These are phyloP conservation scores for Isotomurus palustris DNA, from an alignment of 2,888 invertebrate species.

Conservation along the genomic window DNA sequence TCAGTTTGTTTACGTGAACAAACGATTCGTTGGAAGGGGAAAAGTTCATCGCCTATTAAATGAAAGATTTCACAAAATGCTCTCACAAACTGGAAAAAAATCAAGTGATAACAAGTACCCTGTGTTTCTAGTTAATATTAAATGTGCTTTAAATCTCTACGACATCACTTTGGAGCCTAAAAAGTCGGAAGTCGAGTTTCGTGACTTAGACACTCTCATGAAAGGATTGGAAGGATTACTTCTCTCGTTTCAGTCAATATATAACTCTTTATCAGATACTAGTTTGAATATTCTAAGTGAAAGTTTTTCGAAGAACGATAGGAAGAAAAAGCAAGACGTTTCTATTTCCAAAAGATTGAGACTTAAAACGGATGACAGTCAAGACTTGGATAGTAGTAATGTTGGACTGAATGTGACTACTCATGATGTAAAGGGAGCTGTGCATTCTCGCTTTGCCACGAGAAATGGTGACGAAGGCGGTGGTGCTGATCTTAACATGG, in stretches of 20 bases:
- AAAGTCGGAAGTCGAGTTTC: slow-evolving; percentile 57
- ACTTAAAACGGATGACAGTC: background rate
- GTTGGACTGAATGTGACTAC: slow-evolving; percentile 9
- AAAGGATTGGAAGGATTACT: slow-evolving; percentile 51
- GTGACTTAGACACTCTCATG: slow-evolving; percentile 54
- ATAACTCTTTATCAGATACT: background rate
- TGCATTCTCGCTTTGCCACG: slow-evolving; percentile 30
- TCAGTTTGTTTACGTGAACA: slow-evolving; percentile 65
- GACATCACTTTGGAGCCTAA: slow-evolving; percentile 55
- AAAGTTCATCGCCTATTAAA: slow-evolving; percentile 54
- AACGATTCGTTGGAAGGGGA: slow-evolving; percentile 56
- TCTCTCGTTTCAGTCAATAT: slow-evolving; percentile 33
- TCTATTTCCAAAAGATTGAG: too few species aligned
- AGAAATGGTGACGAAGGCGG: background rate
- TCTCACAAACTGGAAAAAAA: slow-evolving; percentile 14
- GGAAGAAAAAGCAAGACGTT: background rate
- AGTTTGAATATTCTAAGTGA: background rate
- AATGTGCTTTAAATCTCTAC: slow-evolving; percentile 54
- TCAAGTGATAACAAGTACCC: slow-evolving; percentile 48
- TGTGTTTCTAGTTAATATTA: slow-evolving; percentile 57
- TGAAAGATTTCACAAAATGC: too few species aligned
- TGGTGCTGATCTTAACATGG: too few species aligned
- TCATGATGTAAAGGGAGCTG: slow-evolving; percentile 27
- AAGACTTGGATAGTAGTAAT: background rate
- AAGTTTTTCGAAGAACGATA: background rate